Percentiles rank a stretch among this genome's conserved stretches.
Evolutionary conservation across 2,888 invertebrate species (phyloP).

Genomic region (Petrophora chlorosata): DNA sequence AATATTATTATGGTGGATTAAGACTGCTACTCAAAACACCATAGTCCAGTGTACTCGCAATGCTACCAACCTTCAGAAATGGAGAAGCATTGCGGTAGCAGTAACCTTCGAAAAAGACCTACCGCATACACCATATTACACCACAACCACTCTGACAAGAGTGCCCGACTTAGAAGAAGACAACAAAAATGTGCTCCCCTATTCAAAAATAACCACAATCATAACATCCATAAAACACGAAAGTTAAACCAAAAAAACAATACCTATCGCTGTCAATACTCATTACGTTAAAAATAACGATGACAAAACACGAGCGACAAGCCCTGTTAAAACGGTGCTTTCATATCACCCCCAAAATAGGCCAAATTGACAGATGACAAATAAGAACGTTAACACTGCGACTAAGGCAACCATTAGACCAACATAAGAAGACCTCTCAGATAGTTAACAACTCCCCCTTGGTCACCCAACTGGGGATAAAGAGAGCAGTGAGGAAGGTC

Average conservation of each 20-base stretch:
- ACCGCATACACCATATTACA: too few relatives aligned
- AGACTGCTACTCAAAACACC: too few relatives aligned
- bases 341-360: conserved; percentile 78
- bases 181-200: too few relatives aligned
- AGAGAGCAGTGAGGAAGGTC: conserved; percentile 47
- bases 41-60: too few relatives aligned
- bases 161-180: too few relatives aligned
- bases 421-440: conserved; percentile 46
- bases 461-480: conserved; percentile 13
- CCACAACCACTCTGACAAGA: too few relatives aligned
- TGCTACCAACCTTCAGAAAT: too few relatives aligned
- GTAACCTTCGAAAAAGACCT: too few relatives aligned
- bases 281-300: conserved; percentile 79
- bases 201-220: conserved; percentile 6
- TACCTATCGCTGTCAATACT: conserved; percentile 69
- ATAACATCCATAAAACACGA: conserved; percentile 18
- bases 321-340: conserved; percentile 62
- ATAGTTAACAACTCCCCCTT: conserved; percentile 14
- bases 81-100: too few relatives aligned
- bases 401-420: conserved; percentile 60
- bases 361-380: conserved; percentile 83
- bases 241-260: conserved; percentile 28
- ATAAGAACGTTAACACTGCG: conserved; percentile 78
- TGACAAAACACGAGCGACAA: conserved; percentile 72
- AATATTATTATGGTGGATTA: too few relatives aligned